Base-by-base conservation (phyloP, 37 sponge, comb jelly and placozoan species). In the Axinella damicornis region DNA sequence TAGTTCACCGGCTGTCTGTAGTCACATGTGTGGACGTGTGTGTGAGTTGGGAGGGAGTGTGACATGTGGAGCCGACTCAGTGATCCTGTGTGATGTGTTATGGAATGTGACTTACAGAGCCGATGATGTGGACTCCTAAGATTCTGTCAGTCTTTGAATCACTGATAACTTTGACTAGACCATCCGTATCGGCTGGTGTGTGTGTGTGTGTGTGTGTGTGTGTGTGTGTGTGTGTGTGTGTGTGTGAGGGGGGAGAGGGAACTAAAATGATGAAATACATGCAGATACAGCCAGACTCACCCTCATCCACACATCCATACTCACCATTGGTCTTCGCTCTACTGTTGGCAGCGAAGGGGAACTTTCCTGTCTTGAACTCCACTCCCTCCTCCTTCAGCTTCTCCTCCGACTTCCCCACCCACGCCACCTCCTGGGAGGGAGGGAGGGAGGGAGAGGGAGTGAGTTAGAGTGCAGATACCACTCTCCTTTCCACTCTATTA, bases 371-470 rank as follows among this genome's bases (percentile, higher is more conserved):
- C 31, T 80, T 89, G 80, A 89, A 97, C 31, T 83, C 80, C 27
- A 57, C 69, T 22, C 86, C 94, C 63, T 84, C 93, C 19, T 80
- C 84, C 78, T 98, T 98, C 40, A 96, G 83, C 66, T 91, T 87
- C 72, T 98, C 99, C 80, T 98, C 99, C 13, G 91, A 88, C 79
- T 92, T 86, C 0, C 99, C 99, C 15, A 98, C 95, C 99, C 99
- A 98, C 0, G 85, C 99, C 38, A 98, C 96, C 76, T 98, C 98
- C 95, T 95, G 75, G 40, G 30, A 37, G n/a, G 69, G 35, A 5
- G 27, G 9, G 22, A 6, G 17, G 2, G 46, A 1, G 41, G 5
- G 72, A 41, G 41, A 21, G 72, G 19, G 20, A 15, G 56, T 5
- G 62, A 61, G 62, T 5, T 4, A 25, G 62, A 12, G 62, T 14